Evolutionary conservation across 2,113 vertebrate genomes (phyloP).

Genomic region (Eudyptes chrysolophus): DNA sequence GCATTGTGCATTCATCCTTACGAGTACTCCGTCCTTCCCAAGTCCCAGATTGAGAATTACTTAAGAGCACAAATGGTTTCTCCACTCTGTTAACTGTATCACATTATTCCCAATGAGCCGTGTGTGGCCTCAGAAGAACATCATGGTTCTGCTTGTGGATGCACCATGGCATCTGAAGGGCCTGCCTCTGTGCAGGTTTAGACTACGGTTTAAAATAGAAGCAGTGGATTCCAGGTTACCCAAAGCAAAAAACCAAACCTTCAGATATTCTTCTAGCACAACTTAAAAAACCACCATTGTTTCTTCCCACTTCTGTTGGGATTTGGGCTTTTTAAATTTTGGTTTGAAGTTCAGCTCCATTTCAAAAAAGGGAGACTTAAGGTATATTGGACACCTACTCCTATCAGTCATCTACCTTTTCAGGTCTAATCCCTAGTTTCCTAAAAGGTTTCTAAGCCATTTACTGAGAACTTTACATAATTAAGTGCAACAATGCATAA

Average conservation of each 20-base stretch:
- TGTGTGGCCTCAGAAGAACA: not conserved
- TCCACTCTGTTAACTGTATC: not conserved
- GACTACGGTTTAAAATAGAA: not conserved
- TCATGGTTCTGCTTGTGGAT: accelerated
- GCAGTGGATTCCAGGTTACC: not conserved
- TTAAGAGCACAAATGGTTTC: not conserved
- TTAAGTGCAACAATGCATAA: not conserved
- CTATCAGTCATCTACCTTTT: not conserved
- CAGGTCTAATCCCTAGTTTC: not conserved
- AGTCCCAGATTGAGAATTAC: not conserved
- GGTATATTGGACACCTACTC: not conserved
- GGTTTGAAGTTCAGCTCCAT: not conserved
- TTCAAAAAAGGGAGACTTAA: not conserved
- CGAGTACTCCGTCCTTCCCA: not conserved
- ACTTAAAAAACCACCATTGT: not conserved
- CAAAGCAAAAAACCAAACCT: not conserved
- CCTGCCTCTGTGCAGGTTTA: not conserved
- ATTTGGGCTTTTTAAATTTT: not conserved
- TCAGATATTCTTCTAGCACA: not conserved
- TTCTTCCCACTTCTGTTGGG: not conserved
- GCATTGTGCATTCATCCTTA: not conserved
- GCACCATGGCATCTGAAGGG: not conserved
- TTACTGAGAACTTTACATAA: not conserved
- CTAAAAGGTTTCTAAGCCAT: not conserved
- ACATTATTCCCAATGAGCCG: not conserved